Evolutionary conservation across 2,113 vertebrate genomes (phyloP).

Genomic region (Anser brachyrhynchus): DNA sequence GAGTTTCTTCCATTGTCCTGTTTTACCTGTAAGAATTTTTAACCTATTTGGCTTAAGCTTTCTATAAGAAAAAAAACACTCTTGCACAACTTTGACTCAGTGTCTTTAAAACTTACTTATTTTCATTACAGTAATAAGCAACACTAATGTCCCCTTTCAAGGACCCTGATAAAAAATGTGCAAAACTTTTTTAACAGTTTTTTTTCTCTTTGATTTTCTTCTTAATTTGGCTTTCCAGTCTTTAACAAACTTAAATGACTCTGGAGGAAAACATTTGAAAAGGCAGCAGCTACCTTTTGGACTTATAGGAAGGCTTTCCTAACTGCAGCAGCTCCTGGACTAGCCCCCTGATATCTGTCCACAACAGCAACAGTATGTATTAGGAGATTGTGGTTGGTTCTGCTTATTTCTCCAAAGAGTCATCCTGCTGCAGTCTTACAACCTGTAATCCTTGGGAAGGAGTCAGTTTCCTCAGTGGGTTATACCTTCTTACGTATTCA

Average conservation of each 20-base stretch:
- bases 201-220: background rate
- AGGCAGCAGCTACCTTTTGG: conserved; percentile 7
- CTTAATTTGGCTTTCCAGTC: background rate
- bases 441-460: conserved; percentile 42
- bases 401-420: conserved; percentile 46
- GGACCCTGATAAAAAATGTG: background rate
- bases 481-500: conserved; percentile 51
- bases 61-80: background rate
- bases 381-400: conserved; percentile 35
- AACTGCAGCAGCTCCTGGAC: background rate
- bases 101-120: background rate
- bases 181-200: background rate
- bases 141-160: background rate
- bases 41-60: background rate
- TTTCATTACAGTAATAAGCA: background rate
- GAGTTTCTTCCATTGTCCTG: background rate
- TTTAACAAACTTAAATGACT: background rate
- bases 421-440: conserved; percentile 18
- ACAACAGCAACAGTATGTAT: background rate
- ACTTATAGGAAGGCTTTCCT: background rate
- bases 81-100: rapidly evolving
- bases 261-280: background rate
- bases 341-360: conserved; percentile 14
- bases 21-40: background rate
- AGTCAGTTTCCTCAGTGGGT: conserved; percentile 31